phyloP scores from a whole-genome alignment of 2,113 vertebrate genomes.

The Monarcha castaneiventris region DNA sequence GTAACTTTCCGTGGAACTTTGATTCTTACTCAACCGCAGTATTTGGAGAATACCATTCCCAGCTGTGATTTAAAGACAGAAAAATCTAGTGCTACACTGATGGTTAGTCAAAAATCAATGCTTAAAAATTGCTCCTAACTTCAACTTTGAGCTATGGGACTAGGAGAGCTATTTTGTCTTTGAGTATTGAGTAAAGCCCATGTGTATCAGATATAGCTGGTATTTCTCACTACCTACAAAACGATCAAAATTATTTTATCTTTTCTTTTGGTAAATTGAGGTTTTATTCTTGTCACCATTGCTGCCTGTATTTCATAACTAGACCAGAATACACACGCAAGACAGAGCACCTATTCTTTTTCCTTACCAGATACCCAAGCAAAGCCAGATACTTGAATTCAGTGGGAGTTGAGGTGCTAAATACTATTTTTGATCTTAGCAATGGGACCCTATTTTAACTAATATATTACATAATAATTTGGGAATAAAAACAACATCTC shows the following conservation, averaged over 20 bases:
- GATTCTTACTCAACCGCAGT: constrained; percentile 1
- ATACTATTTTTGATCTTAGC: neutral
- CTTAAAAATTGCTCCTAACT: constrained; percentile 45
- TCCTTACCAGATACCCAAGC: neutral
- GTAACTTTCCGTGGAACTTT: constrained; percentile 26
- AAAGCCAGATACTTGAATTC: neutral
- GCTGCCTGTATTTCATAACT: neutral
- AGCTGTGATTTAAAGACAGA: constrained; percentile 50
- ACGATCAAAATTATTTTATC: neutral
- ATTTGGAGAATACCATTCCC: constrained; percentile 47
- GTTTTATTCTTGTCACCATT: neutral
- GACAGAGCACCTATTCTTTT: neutral
- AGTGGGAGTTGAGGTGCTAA: neutral
- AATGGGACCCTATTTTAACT: neutral
- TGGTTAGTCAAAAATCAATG: constrained; percentile 57
- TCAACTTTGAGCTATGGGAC: constrained; percentile 12
- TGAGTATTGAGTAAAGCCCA: neutral
- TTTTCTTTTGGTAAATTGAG: neutral
- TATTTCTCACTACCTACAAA: constrained; percentile 5
- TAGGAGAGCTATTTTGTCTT: neutral
- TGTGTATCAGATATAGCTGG: constrained; percentile 33
- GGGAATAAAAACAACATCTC: neutral
- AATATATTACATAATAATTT: neutral
- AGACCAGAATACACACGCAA: neutral
- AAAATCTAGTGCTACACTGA: constrained; percentile 47